These are phyloP conservation scores for Melanotaenia parkinsoni DNA, from an alignment of 2,797 vertebrate genomes.

Conservation along the genomic window DNA sequence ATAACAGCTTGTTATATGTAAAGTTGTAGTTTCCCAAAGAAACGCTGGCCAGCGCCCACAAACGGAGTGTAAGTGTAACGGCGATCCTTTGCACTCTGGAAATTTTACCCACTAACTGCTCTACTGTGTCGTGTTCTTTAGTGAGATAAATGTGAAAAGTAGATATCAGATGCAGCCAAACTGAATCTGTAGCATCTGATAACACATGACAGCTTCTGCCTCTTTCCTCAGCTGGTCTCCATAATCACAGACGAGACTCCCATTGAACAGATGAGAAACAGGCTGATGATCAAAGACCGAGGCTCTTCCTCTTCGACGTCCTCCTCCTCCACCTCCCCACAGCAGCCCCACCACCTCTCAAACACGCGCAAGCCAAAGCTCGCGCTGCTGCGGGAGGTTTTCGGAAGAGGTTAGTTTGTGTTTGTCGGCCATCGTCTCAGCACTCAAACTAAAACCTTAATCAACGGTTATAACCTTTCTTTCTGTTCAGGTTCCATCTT, in stretches of 20 bases:
- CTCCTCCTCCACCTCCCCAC: constrained; percentile 39
- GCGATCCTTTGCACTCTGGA: too few species aligned
- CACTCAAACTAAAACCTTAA: background rate
- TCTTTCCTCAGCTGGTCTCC: constrained; percentile 78
- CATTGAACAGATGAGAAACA: constrained; percentile 86
- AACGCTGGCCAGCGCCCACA: too few species aligned
- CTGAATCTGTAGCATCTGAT: background rate
- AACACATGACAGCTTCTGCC: background rate
- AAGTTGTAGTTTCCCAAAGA: too few species aligned
- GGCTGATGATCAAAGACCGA: constrained; percentile 82
- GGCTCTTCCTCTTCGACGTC: constrained; percentile 39
- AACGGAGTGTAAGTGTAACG: too few species aligned
- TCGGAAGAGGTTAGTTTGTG: constrained; percentile 77
- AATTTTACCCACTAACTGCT: too few species aligned
- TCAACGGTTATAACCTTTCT: background rate
- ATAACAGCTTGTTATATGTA: too few species aligned
- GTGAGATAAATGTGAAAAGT: too few species aligned
- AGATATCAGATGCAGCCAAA: background rate
- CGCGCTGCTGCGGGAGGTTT: constrained; percentile 83
- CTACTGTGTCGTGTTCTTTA: too few species aligned
- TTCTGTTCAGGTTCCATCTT: constrained; percentile 79
- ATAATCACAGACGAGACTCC: constrained; percentile 86
- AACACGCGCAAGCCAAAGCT: constrained; percentile 86
- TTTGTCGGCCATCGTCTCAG: background rate
- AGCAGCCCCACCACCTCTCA: constrained; percentile 51